These are phyloP conservation scores for Nibea albiflora DNA, from an alignment of 2,113 vertebrate species.

Conservation along the genomic window DNA sequence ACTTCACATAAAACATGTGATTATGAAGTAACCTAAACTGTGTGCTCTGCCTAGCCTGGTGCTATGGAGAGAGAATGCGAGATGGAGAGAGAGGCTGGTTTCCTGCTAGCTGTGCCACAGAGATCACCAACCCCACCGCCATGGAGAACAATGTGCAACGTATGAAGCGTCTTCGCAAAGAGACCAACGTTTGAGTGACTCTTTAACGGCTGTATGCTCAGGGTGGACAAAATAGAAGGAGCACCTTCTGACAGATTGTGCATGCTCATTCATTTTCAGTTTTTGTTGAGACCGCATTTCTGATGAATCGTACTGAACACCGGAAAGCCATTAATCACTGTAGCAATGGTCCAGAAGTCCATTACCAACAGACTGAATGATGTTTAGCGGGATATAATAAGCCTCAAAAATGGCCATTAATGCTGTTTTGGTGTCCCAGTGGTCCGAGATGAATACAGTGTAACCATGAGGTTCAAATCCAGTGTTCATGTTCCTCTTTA, in stretches of 20 bases:
- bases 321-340: background rate
- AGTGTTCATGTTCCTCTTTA: background rate
- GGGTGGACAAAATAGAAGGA: background rate
- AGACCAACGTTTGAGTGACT: conserved; percentile 88
- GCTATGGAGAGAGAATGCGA: conserved; percentile 89
- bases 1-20: background rate
- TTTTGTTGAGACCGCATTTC: background rate
- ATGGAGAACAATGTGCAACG: conserved; percentile 90
- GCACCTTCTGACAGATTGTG: background rate
- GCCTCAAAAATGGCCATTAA: background rate
- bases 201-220: background rate
- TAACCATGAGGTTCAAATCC: background rate
- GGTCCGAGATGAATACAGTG: background rate
- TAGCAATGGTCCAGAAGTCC: background rate
- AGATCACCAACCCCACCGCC: conserved; percentile 87
- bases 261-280: background rate
- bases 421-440: background rate
- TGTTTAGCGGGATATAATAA: background rate
- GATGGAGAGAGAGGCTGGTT: conserved; percentile 95
- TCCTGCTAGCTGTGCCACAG: conserved; percentile 85
- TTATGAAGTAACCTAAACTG: background rate
- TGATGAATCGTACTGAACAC: conserved; percentile 8
- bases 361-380: background rate
- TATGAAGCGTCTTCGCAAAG: conserved; percentile 92
- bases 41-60: conserved; percentile 79